A percentile compares a stretch with the other conserved stretches of the same genome.
Evolutionary conservation across 30 jellyfish, hydroid and myxozoan species (phyloP).

Genomic region (Chironex yamaguchii): DNA sequence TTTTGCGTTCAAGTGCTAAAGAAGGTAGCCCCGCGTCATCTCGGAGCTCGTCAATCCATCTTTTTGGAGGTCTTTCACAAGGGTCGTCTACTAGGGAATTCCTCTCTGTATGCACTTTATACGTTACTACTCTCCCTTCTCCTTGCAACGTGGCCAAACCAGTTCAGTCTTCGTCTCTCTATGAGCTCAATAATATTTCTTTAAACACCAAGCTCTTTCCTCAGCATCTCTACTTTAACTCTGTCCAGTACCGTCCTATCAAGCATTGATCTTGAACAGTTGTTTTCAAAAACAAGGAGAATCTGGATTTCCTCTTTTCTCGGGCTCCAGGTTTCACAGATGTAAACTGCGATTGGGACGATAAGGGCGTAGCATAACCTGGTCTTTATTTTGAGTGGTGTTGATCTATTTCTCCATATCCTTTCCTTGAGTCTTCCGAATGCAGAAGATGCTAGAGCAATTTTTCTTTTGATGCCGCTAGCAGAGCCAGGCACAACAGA

Average conservation of each 20-base stretch:
- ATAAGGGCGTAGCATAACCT: conserved; percentile 41
- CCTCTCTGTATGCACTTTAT: neutral
- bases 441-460: conserved; percentile 43
- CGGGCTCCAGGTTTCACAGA: conserved; percentile 54
- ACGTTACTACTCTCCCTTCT: neutral
- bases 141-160: neutral
- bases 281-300: neutral
- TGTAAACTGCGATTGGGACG: conserved; percentile 47
- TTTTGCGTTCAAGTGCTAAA: neutral
- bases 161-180: neutral
- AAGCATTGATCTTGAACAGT: neutral
- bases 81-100: neutral
- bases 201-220: neutral
- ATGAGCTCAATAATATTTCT: neutral
- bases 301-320: neutral
- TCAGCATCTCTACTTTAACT: neutral
- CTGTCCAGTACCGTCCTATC: neutral
- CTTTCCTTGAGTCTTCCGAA: conserved; percentile 21
- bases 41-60: neutral
- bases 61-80: neutral
- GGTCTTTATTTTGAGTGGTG: neutral
- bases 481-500: conserved; percentile 25
- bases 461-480: conserved; percentile 12
- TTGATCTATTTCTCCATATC: conserved; percentile 8
- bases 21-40: neutral